Percentiles rank a stretch among this genome's conserved stretches.
phyloP scores from a whole-genome alignment of 2,113 vertebrate genomes.

The Burhinus oedicnemus region DNA sequence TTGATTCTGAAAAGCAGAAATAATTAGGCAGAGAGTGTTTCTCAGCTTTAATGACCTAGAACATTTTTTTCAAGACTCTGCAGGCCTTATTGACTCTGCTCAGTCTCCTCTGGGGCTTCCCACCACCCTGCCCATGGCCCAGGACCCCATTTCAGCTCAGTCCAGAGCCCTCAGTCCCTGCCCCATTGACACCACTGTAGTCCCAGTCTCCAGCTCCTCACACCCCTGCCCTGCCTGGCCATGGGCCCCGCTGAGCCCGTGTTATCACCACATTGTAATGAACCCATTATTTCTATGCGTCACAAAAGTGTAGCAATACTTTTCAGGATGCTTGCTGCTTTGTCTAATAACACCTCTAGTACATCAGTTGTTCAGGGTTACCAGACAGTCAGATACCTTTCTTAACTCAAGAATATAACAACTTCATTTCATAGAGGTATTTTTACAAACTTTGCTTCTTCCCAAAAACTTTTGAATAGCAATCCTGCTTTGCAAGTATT shows the following conservation, averaged over 20 bases:
- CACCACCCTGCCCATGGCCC: background rate
- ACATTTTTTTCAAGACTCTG: background rate
- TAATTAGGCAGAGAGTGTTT: background rate
- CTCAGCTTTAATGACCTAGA: background rate
- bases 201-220: background rate
- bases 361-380: background rate
- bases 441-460: background rate
- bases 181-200: background rate
- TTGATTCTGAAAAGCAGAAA: background rate
- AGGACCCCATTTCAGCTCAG: background rate
- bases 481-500: background rate
- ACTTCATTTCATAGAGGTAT: background rate
- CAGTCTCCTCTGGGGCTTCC: background rate
- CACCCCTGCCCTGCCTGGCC: background rate
- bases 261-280: background rate
- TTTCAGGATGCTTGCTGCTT: background rate
- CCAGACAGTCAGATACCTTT: background rate
- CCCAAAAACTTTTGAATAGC: background rate
- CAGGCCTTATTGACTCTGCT: background rate
- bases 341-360: background rate
- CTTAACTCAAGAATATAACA: background rate
- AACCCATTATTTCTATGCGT: background rate
- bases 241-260: background rate
- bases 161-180: background rate
- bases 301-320: background rate